These are phyloP conservation scores for Diadegma fenestrale DNA, from an alignment of 2,888 invertebrate genomes.

Conservation along the genomic window DNA sequence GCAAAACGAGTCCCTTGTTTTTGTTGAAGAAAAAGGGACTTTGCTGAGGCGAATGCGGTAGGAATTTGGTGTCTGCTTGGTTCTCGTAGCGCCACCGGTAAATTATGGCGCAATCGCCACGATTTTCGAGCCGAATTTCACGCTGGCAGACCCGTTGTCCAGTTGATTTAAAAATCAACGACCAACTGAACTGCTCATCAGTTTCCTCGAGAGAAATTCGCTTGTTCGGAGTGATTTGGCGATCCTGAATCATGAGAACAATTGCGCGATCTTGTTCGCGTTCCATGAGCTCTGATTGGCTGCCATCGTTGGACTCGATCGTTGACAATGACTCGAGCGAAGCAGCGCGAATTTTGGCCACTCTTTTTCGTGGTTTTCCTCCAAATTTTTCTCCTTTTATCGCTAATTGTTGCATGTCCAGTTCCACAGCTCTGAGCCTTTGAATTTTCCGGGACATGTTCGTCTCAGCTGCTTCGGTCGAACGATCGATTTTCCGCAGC, in stretches of 20 bases:
- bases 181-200: slow-evolving; percentile 65
- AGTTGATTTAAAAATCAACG: slow-evolving; percentile 68
- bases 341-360: slow-evolving; percentile 64
- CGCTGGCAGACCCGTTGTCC: slow-evolving; percentile 51
- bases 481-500: slow-evolving; percentile 55
- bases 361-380: background rate
- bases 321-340: slow-evolving; percentile 63
- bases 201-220: slow-evolving; percentile 26
- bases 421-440: slow-evolving; percentile 76
- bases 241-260: slow-evolving; percentile 74
- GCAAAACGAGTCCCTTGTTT: slow-evolving; percentile 86
- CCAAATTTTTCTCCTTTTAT: slow-evolving; percentile 75
- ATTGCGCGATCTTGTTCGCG: slow-evolving; percentile 57
- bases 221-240: slow-evolving; percentile 71
- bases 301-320: background rate
- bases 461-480: slow-evolving; percentile 66
- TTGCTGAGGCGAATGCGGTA: slow-evolving; percentile 68
- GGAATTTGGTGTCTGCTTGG: slow-evolving; percentile 56
- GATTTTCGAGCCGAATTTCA: slow-evolving; percentile 85
- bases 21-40: slow-evolving; percentile 87
- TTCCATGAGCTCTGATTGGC: slow-evolving; percentile 20
- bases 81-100: slow-evolving; percentile 85
- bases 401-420: slow-evolving; percentile 76
- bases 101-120: slow-evolving; percentile 85
- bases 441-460: slow-evolving; percentile 73